Evolutionary conservation across 2,113 vertebrate species (phyloP).

Genomic region (Corythoichthys intestinalis): DNA sequence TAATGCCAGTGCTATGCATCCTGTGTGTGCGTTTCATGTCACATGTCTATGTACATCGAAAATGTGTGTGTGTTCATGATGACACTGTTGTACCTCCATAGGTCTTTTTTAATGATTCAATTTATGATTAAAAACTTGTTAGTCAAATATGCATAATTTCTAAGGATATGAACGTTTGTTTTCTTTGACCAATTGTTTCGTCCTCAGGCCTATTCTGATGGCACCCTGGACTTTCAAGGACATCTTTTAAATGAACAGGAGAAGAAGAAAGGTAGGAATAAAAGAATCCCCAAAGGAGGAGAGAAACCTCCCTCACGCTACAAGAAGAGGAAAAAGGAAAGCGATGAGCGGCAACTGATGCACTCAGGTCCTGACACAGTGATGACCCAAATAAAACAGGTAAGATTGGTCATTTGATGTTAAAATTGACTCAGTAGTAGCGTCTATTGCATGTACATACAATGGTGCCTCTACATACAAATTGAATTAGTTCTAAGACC

Average conservation of each 20-base stretch:
- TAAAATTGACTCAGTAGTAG: too few species aligned
- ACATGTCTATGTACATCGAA: too few species aligned
- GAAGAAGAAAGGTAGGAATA: constrained; percentile 89
- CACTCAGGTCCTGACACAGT: constrained; percentile 77
- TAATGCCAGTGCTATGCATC: too few species aligned
- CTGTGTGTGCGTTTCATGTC: too few species aligned
- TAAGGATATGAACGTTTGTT: not conserved
- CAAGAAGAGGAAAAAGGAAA: constrained; percentile 94
- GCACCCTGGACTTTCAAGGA: constrained; percentile 77
- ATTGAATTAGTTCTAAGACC: too few species aligned
- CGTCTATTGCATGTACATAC: not conserved
- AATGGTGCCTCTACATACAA: too few species aligned
- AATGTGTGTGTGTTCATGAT: too few species aligned
- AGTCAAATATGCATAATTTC: not conserved
- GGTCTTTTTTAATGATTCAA: constrained; percentile 33
- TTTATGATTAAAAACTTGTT: constrained; percentile 22
- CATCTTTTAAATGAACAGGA: constrained; percentile 79
- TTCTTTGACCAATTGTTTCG: not conserved
- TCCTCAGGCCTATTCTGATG: constrained; percentile 77
- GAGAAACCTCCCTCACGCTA: constrained; percentile 88
- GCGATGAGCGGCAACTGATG: constrained; percentile 82
- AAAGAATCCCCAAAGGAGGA: constrained; percentile 80
- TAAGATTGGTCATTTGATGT: constrained; percentile 39
- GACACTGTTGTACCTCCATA: too few species aligned
- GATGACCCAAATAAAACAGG: constrained; percentile 88